Percentiles rank a stretch among this genome's conserved stretches.
These are phyloP conservation scores for Yponomeuta sedellus DNA, from an alignment of 2,888 invertebrate species.

Conservation along the genomic window DNA sequence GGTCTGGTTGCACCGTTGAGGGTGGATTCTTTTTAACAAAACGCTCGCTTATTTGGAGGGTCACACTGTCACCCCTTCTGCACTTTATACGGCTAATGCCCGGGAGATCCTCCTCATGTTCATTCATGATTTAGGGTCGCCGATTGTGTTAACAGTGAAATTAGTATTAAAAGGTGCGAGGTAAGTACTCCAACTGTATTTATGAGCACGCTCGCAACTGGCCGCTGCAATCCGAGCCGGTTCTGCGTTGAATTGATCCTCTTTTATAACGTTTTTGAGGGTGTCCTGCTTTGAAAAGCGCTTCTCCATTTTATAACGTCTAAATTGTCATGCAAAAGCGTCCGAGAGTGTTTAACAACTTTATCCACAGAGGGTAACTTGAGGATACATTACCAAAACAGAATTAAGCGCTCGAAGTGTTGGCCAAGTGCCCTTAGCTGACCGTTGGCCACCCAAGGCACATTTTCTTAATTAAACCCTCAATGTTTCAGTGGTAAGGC, in stretches of 20 bases:
- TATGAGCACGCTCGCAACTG: conserved; percentile 40
- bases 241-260: conserved; percentile 50
- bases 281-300: not conserved
- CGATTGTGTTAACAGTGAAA: conserved; percentile 63
- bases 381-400: conserved; percentile 59
- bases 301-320: conserved; percentile 31
- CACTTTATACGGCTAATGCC: conserved; percentile 37
- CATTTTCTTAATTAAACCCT: conserved; percentile 54
- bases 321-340: not conserved
- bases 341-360: not conserved
- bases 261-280: not conserved
- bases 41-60: conserved; percentile 33
- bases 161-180: conserved; percentile 70
- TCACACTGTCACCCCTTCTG: conserved; percentile 52
- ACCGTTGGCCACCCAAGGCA: conserved; percentile 36
- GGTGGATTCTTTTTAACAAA: conserved; percentile 44
- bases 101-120: conserved; percentile 49
- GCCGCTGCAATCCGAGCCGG: conserved; percentile 42
- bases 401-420: conserved; percentile 52
- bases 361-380: conserved; percentile 37
- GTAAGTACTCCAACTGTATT: conserved; percentile 57
- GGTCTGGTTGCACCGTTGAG: conserved; percentile 53
- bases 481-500: conserved; percentile 40
- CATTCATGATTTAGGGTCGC: conserved; percentile 62
- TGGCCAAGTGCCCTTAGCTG: conserved; percentile 45